These are phyloP conservation scores for Drosophila bocki DNA, from an alignment of 1,140 invertebrate genomes.

Conservation along the genomic window DNA sequence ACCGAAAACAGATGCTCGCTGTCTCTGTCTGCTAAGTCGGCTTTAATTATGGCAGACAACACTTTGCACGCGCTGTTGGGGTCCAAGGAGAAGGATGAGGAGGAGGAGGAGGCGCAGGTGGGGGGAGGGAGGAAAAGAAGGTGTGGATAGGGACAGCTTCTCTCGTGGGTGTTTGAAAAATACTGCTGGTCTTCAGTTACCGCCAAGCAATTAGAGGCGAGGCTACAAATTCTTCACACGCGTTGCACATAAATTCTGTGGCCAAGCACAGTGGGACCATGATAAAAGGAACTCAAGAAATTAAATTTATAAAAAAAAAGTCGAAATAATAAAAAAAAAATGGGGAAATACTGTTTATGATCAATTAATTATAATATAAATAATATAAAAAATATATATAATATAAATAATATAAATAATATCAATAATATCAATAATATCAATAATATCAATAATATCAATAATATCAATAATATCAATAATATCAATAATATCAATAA, in stretches of 20 bases:
- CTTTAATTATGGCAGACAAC: slow-evolving; percentile 53
- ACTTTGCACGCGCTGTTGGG: slow-evolving; percentile 23
- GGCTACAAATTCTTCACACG: slow-evolving; percentile 49
- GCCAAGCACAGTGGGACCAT: neutral
- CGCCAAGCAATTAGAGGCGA: slow-evolving; percentile 45
- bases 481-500: no score
- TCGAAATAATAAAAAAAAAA: neutral
- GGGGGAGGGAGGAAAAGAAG: neutral
- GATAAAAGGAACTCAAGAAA: neutral
- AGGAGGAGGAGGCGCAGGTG: neutral
- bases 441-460: no score
- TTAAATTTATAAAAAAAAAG: neutral
- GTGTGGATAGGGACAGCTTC: neutral
- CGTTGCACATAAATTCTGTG: slow-evolving; percentile 40
- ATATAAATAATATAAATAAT: no score
- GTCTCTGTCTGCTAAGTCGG: slow-evolving; percentile 52
- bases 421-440: no score
- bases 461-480: no score
- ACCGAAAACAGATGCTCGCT: slow-evolving; percentile 51
- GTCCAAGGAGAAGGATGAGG: neutral
- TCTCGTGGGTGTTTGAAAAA: slow-evolving; percentile 10
- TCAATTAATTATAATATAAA: no score
- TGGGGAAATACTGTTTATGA: no score
- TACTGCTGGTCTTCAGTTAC: slow-evolving; percentile 33
- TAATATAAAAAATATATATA: no score